Evolutionary conservation across 92 coral and sea anemone genomes (phyloP).

Genomic region (Palythoa grandis): DNA sequence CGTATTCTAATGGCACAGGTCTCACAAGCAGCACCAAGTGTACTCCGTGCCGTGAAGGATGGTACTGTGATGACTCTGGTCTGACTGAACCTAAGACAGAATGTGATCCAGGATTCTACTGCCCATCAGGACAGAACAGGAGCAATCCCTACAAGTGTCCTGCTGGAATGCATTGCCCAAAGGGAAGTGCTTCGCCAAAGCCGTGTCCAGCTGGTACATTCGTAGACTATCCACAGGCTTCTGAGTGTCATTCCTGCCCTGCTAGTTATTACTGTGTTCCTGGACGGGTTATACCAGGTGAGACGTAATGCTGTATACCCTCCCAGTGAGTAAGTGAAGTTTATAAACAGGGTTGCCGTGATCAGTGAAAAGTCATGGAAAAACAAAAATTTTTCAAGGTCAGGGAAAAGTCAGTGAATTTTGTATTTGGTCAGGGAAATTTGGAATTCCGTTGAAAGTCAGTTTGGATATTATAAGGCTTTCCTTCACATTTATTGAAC

Average conservation of each 20-base stretch:
- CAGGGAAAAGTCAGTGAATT: too few species aligned
- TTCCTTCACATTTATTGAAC: too few species aligned
- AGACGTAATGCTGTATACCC: background rate
- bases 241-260: slow-evolving; percentile 76
- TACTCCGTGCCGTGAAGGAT: slow-evolving; percentile 77
- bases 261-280: slow-evolving; percentile 80
- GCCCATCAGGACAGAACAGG: slow-evolving; percentile 80
- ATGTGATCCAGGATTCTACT: slow-evolving; percentile 83
- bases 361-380: too few species aligned
- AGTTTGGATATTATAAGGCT: too few species aligned
- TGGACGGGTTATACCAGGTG: slow-evolving; percentile 60
- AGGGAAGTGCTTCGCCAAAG: slow-evolving; percentile 72
- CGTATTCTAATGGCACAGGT: slow-evolving; percentile 80
- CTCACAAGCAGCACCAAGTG: slow-evolving; percentile 72
- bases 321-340: too few species aligned
- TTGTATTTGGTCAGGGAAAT: too few species aligned
- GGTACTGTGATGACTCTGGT: slow-evolving; percentile 88
- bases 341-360: too few species aligned
- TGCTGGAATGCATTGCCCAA: slow-evolving; percentile 83
- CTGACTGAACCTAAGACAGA: slow-evolving; percentile 76
- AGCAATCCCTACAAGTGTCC: slow-evolving; percentile 79
- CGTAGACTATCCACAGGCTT: slow-evolving; percentile 69
- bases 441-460: too few species aligned
- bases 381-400: too few species aligned
- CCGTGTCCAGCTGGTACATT: slow-evolving; percentile 73